Percentiles rank a stretch among this genome's conserved stretches.
These are phyloP conservation scores for Bolinopsis microptera DNA, from an alignment of 37 sponge, comb jelly and placozoan genomes.

Conservation along the genomic window DNA sequence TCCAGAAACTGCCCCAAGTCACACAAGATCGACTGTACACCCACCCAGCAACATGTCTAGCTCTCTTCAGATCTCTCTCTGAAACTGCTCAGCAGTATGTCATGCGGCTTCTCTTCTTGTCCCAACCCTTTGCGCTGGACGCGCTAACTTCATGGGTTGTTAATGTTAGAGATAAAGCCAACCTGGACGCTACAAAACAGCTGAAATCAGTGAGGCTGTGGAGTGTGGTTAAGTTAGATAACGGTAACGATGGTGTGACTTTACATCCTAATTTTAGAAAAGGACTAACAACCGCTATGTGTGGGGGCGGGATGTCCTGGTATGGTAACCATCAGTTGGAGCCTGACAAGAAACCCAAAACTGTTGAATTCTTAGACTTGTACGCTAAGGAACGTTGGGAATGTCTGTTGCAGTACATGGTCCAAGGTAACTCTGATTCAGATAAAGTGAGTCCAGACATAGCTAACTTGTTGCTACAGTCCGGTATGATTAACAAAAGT, in stretches of 20 bases:
- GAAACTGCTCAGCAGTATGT: slow-evolving; percentile 54
- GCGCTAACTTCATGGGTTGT: slow-evolving; percentile 29
- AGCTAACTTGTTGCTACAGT: slow-evolving; percentile 56
- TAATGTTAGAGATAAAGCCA: neutral
- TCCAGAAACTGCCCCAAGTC: slow-evolving; percentile 53
- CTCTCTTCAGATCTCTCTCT: slow-evolving; percentile 26
- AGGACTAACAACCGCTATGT: slow-evolving; percentile 36
- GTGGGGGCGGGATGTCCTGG: slow-evolving; percentile 63
- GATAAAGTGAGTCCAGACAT: slow-evolving; percentile 63
- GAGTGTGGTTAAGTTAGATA: slow-evolving; percentile 37
- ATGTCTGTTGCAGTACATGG: slow-evolving; percentile 62
- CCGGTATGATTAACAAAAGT: slow-evolving; percentile 8
- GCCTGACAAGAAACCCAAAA: slow-evolving; percentile 66
- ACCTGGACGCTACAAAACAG: slow-evolving; percentile 64
- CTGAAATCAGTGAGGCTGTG: slow-evolving; percentile 17
- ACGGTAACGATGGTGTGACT: neutral
- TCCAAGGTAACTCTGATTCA: slow-evolving; percentile 31
- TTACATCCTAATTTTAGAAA: slow-evolving; percentile 37
- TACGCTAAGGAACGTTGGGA: slow-evolving; percentile 59
- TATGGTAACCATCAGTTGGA: slow-evolving; percentile 63
- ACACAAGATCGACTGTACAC: slow-evolving; percentile 60
- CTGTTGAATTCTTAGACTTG: slow-evolving; percentile 33
- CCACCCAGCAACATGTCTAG: slow-evolving; percentile 60
- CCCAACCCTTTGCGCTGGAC: slow-evolving; percentile 1
- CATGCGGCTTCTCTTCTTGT: slow-evolving; percentile 29